These are phyloP conservation scores for Heteromormyrus szaboi DNA, from an alignment of 2,797 vertebrate genomes.

Conservation along the genomic window DNA sequence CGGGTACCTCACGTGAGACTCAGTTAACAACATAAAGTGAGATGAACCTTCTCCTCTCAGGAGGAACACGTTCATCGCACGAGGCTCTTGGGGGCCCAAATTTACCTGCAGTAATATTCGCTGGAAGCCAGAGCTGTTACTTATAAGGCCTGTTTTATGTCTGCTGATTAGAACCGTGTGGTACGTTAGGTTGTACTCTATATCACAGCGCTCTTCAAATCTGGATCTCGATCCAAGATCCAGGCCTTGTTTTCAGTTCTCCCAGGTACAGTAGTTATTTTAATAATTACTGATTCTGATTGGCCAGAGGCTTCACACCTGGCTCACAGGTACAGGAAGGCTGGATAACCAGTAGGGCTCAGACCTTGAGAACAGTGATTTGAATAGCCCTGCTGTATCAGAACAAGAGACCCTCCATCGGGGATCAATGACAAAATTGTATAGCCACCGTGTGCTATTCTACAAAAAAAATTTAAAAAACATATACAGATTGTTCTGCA, in stretches of 20 bases:
- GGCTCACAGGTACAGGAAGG: not conserved
- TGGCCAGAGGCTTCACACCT: not conserved
- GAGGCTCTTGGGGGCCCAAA: not conserved
- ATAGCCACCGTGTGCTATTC: not conserved
- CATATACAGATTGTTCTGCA: not conserved
- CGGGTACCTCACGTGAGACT: not conserved
- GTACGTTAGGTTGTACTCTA: not conserved
- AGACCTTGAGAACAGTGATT: not conserved
- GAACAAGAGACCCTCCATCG: not conserved
- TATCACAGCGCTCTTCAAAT: not conserved
- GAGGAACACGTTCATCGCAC: not conserved
- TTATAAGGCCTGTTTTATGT: not conserved
- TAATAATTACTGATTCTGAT: not conserved
- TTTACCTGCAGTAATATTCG: not conserved
- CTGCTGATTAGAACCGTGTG: not conserved
- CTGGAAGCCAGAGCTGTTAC: not conserved
- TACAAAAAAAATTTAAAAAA: not conserved
- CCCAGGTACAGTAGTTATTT: not conserved
- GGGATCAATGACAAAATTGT: not conserved
- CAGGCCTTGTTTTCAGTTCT: not conserved
- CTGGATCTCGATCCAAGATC: not conserved
- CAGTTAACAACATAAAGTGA: not conserved
- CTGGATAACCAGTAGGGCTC: not conserved
- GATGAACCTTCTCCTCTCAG: not conserved
- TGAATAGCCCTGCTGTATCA: not conserved